Conservation (phyloP, 2,113 vertebrate genomes). For the Neomonachus schauinslandi region DNA sequence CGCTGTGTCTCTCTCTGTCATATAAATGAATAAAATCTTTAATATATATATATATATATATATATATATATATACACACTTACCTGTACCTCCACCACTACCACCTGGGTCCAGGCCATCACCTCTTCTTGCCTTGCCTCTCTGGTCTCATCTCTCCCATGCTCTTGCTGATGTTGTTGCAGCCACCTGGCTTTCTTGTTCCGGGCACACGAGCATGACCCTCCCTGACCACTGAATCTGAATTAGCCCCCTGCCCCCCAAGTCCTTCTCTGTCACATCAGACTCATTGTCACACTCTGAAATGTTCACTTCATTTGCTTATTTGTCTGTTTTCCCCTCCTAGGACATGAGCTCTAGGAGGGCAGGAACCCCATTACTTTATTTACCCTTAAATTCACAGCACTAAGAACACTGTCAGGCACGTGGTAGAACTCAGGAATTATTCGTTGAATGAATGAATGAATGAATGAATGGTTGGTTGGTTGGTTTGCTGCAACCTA, state of each 20-base stretch:
- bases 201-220: no score
- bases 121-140: not conserved
- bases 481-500: not conserved
- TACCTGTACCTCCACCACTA: not conserved
- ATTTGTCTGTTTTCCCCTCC: not conserved
- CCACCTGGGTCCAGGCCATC: not conserved
- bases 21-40: no score
- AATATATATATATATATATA: no score
- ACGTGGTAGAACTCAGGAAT: not conserved
- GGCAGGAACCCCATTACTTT: not conserved
- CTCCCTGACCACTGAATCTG: not conserved
- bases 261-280: not conserved
- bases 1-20: no score
- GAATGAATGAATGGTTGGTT: not conserved
- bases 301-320: not conserved
- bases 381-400: not conserved
- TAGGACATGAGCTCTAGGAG: not conserved
- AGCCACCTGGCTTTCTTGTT: not conserved
- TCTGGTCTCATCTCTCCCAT: not conserved
- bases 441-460: not conserved
- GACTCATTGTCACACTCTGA: not conserved
- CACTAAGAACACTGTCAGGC: not conserved
- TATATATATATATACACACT: no score
- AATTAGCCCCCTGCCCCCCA: not conserved
- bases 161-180: rapidly evolving